A percentile compares a stretch with the other conserved stretches of the same genome.
These are phyloP conservation scores for Propithecus deckenii DNA, from an alignment of 2,797 vertebrate species.

Conservation along the genomic window DNA sequence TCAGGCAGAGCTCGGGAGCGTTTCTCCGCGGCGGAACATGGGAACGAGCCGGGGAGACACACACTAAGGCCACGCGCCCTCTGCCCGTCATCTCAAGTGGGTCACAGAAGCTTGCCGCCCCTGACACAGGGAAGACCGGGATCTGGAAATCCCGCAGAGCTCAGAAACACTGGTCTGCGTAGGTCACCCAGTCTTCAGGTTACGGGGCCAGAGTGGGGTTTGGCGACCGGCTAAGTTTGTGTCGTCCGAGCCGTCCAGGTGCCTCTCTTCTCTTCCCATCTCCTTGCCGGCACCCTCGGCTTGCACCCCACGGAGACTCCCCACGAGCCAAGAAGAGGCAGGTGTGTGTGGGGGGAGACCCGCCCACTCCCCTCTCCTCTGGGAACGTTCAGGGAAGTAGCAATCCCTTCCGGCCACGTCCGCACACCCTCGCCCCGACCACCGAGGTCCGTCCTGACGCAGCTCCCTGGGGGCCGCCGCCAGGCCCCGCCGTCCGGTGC, in stretches of 20 bases:
- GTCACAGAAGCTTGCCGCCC: neutral
- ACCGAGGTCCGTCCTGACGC: accelerated
- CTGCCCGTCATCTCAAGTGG: neutral
- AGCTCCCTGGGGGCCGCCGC: accelerated
- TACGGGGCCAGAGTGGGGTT: accelerated
- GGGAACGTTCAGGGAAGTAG: neutral
- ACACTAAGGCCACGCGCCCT: neutral
- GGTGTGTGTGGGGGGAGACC: too few species aligned
- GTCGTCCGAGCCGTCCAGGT: accelerated
- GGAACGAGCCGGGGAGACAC: neutral
- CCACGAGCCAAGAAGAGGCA: accelerated
- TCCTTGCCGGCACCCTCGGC: neutral
- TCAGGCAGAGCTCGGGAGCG: neutral
- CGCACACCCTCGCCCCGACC: accelerated
- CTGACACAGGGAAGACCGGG: neutral
- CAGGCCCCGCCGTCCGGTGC: accelerated
- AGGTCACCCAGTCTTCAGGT: accelerated
- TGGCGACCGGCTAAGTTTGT: accelerated
- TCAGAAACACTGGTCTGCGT: neutral
- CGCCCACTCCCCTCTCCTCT: neutral
- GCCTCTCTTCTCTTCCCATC: neutral
- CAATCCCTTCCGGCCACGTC: accelerated
- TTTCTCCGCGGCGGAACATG: neutral
- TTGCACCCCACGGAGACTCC: too few species aligned
- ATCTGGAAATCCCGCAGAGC: neutral